Base-by-base conservation (phyloP, 2,888 invertebrate genomes). In the Smittia sp. region DNA sequence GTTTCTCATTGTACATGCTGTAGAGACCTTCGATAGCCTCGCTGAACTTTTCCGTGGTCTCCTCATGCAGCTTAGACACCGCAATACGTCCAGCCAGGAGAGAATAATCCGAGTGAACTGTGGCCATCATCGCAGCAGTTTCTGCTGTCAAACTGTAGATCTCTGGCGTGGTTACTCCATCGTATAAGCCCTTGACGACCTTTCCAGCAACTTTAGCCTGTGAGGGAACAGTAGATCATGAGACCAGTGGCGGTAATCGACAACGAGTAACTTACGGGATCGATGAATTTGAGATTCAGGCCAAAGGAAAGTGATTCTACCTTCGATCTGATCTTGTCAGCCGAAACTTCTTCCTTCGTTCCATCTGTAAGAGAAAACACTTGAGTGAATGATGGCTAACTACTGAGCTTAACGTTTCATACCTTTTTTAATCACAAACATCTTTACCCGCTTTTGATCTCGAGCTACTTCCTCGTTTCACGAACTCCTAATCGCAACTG, bases 21-120 rank as follows among this genome's bases (percentile, higher is more conserved):
- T 92, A 90, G 73, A 99, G 84, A 81, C 93, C 94, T 75, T 88
- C 85, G 83, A 98, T 92, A 0, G 98, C 98, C 82, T 98, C 97
- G 93, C 4, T 46, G 11, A 46, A 46, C 11, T 3, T 6, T 11
- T 15, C 15, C 46, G 6, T 46, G 2, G 46, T 46, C 2, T n/a
- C 11, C 15, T 46, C 15, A 46, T 46, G 15, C 46, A 46, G n/a
- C 3, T 46, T 46, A 13, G 46, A n/a, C 2, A 46, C 46, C 6
- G 46, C 11, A 46, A 46, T 46, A 13, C 46, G 2, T n/a, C n/a
- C 46, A 11, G 46, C 46, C 2, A 46, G 46, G 2, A 46, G 11
- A 15, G 46, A 46, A n/a, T n/a, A 46, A 15, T 46, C 46, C 11
- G 46, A 46, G n/a, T 46, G 46, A 2, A 46, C 46, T 2, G 46